phyloP scores from a whole-genome alignment of 2,888 invertebrate species.

The Stenodera caucasica region DNA sequence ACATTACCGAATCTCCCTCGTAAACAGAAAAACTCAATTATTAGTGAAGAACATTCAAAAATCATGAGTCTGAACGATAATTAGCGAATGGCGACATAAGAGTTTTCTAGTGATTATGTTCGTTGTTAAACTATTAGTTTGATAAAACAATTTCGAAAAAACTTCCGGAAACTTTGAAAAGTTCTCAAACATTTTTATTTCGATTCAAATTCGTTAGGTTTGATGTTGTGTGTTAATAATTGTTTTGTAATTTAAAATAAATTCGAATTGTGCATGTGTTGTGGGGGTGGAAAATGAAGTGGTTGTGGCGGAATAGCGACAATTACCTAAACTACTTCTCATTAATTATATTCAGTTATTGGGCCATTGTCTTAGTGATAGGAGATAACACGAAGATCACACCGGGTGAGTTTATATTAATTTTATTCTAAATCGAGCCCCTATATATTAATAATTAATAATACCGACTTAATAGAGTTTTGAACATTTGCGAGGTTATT shows the following conservation, averaged over 20 bases:
- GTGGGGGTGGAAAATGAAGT: conserved; percentile 43
- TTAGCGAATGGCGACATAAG: not conserved
- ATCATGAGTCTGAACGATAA: conserved; percentile 2
- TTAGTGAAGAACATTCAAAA: not conserved
- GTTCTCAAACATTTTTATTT: not conserved
- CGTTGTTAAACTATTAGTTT: not conserved
- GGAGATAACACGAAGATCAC: conserved; percentile 42
- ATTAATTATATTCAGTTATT: conserved; percentile 39
- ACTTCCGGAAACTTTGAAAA: not conserved
- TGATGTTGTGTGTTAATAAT: conserved; percentile 13
- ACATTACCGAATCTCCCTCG: not conserved
- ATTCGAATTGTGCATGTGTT: conserved; percentile 33
- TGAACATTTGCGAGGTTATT: conserved; percentile 9
- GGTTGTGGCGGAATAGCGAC: conserved; percentile 43
- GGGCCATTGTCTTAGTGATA: conserved; percentile 41
- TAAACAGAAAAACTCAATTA: not conserved
- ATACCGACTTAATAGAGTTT: not conserved
- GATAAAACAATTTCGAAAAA: not conserved
- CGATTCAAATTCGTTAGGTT: conserved; percentile 26
- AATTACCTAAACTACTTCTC: conserved; percentile 39
- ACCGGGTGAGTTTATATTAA: conserved; percentile 28
- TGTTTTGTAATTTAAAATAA: not conserved
- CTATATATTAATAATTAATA: conserved; percentile 13
- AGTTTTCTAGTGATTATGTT: not conserved
- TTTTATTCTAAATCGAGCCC: conserved; percentile 4